phyloP scores from a whole-genome alignment of 2,888 invertebrate species.

The Congeria kusceri region DNA sequence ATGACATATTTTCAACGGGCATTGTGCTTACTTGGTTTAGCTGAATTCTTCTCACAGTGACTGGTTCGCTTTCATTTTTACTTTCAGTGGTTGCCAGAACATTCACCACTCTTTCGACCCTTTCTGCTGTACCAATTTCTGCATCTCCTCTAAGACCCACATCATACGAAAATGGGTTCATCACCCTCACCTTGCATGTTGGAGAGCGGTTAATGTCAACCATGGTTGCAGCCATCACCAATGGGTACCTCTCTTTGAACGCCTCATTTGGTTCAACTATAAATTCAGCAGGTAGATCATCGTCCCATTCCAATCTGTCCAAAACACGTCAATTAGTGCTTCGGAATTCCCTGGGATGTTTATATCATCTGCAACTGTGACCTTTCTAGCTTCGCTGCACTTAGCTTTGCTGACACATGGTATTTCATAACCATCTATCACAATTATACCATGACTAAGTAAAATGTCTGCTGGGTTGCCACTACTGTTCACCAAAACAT shows the following conservation, averaged over 20 bases:
- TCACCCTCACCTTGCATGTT: not conserved
- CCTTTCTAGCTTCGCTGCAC: not conserved
- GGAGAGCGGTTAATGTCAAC: not conserved
- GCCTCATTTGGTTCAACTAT: not conserved
- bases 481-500: not conserved
- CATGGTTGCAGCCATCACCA: slow-evolving; percentile 7
- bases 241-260: too few species aligned
- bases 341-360: slow-evolving; percentile 16
- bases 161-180: slow-evolving; percentile 10
- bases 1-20: too few species aligned
- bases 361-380: slow-evolving; percentile 11
- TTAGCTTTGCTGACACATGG: slow-evolving; percentile 1
- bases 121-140: slow-evolving; percentile 14
- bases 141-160: slow-evolving; percentile 10
- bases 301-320: slow-evolving; percentile 5
- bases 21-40: not conserved
- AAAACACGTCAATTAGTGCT: slow-evolving; percentile 7
- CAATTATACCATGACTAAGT: not conserved
- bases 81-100: not conserved
- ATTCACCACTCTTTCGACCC: slow-evolving; percentile 13
- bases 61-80: not conserved
- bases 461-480: slow-evolving; percentile 20
- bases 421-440: slow-evolving; percentile 3
- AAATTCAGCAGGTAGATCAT: not conserved
- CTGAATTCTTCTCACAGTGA: too few species aligned